Base-by-base conservation (phyloP, 2,113 vertebrate genomes). In the Apteryx owenii region DNA sequence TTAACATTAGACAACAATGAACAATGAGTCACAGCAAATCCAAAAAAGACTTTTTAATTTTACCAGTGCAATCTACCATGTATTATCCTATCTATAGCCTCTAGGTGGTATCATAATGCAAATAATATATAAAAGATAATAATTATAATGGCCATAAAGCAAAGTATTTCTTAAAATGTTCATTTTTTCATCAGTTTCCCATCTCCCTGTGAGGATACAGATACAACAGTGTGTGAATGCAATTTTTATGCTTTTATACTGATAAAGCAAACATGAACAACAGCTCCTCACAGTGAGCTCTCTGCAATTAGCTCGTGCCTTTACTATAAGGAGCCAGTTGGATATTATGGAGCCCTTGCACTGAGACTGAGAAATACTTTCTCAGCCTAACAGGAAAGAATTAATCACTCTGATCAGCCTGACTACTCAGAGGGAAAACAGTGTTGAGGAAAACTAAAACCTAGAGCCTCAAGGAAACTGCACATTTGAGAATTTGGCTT, bases 321-420 rank as follows among this genome's bases (percentile, higher is more conserved):
- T 92, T 82, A 70, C 23, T 79, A 85, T 48, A 93, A 95, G 90
- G 91, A 94, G 82, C 8, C 62, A 68, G 50, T 56, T 81, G 61
- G n/a, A 85, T 50, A 75, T 58, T 50, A 65, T 3, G 53, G 33
- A 71, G n/a, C 31, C 76, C 22, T 66, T 83, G 22, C 28, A 58
- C 10, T 31, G 83, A 83, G 33, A 66, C n/a, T 60, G 10, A 65
- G 53, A 28, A 61, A 53, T 26, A 75, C 42, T 60, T 38, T 60
- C 13, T 70, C n/a, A 83, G 31, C 9, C 40, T 61, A 95, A 88
- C 11, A 84, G 54, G n/a, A 85, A 68, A 72, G 25, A 25, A 75
- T 60, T n/a, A 50, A 75, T 20, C 19, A 65, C 70, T 75, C 26
- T 79, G 10, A 89, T 88, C 76, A 84, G 36, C 14, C 33, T 79